A percentile compares a stretch with the other conserved stretches of the same genome.
Conservation (phyloP, 2,888 invertebrate genomes). For the Dynastes tityus region DNA sequence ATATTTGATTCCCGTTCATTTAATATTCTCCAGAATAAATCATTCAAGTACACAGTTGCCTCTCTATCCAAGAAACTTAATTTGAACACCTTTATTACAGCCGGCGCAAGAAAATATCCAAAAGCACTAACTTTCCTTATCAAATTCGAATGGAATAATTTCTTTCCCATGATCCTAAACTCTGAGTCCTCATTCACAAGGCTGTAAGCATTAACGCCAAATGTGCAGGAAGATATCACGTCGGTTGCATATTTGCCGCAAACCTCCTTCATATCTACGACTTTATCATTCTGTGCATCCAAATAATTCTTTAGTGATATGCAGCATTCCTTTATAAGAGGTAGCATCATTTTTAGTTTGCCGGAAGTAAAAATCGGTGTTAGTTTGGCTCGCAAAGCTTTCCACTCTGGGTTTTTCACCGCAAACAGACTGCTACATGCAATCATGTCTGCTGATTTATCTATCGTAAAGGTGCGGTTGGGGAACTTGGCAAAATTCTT, state of each 20-base stretch:
- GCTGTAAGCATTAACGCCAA: conserved; percentile 69
- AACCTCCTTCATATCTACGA: conserved; percentile 64
- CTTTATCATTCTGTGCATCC: conserved; percentile 39
- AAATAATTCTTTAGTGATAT: conserved; percentile 45
- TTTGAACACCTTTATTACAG: conserved; percentile 64
- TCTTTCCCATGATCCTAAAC: conserved; percentile 66
- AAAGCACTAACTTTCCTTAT: conserved; percentile 61
- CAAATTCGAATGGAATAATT: conserved; percentile 64
- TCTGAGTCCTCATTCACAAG: conserved; percentile 65
- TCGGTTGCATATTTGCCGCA: conserved; percentile 71
- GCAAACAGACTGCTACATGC: conserved; percentile 69
- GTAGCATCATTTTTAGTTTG: conserved; percentile 73
- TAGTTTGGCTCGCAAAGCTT: conserved; percentile 71
- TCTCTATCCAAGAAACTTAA: conserved; percentile 63
- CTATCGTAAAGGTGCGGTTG: conserved; percentile 69
- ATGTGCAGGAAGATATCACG: conserved; percentile 70
- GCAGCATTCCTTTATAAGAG: conserved; percentile 69
- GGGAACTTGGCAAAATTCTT: conserved; percentile 71
- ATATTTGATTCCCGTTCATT: conserved; percentile 61
- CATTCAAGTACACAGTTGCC: conserved; percentile 63
- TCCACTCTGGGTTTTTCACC: conserved; percentile 73
- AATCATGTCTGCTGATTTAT: conserved; percentile 68
- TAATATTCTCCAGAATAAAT: conserved; percentile 65
- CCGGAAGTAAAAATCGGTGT: conserved; percentile 74
- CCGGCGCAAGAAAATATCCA: conserved; percentile 64